Evolutionary conservation across 2,797 vertebrate species (phyloP).

Genomic region (Anabas testudineus): DNA sequence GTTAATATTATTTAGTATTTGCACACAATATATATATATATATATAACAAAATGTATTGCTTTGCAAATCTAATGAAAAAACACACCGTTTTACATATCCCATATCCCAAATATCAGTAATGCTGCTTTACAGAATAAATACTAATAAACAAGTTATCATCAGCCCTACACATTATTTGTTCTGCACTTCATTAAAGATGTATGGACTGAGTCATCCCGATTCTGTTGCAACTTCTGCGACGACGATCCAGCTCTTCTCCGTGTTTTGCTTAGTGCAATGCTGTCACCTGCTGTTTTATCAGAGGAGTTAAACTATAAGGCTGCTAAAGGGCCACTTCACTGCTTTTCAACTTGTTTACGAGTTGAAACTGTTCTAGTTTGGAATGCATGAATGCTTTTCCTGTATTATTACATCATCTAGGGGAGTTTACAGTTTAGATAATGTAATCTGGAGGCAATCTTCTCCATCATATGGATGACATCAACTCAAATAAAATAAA

Average conservation of each 20-base stretch:
- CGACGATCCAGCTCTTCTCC: neutral
- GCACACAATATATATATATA: neutral
- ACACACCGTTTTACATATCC: neutral
- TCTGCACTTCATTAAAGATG: slow-evolving; percentile 61
- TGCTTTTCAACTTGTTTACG: neutral
- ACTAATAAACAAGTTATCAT: neutral
- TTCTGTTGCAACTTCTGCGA: slow-evolving; percentile 58
- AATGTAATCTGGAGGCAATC: too few relatives aligned
- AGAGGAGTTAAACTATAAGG: slow-evolving; percentile 8
- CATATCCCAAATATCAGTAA: too few relatives aligned
- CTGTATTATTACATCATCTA: too few relatives aligned
- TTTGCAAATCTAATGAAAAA: neutral
- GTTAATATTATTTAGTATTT: neutral
- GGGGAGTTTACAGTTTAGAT: too few relatives aligned
- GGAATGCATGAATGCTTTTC: too few relatives aligned
- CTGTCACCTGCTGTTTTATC: slow-evolving; percentile 67
- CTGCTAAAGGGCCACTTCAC: neutral
- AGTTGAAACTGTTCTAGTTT: too few relatives aligned
- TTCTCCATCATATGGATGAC: too few relatives aligned
- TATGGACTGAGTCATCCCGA: slow-evolving; percentile 61
- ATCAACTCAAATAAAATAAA: too few relatives aligned
- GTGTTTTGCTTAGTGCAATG: slow-evolving; percentile 24
- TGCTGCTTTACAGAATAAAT: neutral
- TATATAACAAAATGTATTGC: too few relatives aligned
- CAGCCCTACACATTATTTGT: slow-evolving; percentile 27